A percentile compares a stretch with the other conserved stretches of the same genome.
phyloP scores from a whole-genome alignment of 2,113 vertebrate genomes.

The Excalfactoria chinensis region DNA sequence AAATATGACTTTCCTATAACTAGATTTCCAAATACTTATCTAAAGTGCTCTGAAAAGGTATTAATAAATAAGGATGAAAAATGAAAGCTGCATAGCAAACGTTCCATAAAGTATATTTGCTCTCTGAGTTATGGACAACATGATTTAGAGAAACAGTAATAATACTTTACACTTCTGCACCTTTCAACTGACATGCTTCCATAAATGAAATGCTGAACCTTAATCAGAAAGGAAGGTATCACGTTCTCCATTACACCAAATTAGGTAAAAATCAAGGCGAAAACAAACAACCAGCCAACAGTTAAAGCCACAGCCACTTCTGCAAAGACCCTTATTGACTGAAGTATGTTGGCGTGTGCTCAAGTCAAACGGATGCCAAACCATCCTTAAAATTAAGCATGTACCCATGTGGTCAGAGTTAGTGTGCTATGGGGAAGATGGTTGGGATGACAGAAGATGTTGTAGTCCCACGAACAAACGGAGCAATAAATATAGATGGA shows the following conservation, averaged over 20 bases:
- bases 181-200: not conserved
- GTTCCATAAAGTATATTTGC: not conserved
- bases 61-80: conserved; percentile 56
- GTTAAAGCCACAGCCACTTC: not conserved
- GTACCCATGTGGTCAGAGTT: not conserved
- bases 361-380: not conserved
- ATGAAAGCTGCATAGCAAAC: conserved; percentile 20
- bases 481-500: not conserved
- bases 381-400: not conserved
- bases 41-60: conserved; percentile 45
- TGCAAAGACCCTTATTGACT: fast-evolving
- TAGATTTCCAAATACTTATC: conserved; percentile 59
- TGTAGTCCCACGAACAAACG: fast-evolving
- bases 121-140: conserved; percentile 4
- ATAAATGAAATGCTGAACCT: not conserved
- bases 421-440: not conserved
- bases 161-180: not conserved
- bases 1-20: not conserved
- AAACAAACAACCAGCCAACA: not conserved
- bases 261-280: conserved; percentile 11
- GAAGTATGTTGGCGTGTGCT: not conserved
- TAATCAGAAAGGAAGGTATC: not conserved
- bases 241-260: not conserved
- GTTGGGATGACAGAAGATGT: not conserved
- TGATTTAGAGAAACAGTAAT: not conserved